Evolutionary conservation across 2,888 invertebrate genomes (phyloP), one percentile per base, ranked within the genome.

Genomic region (Campaea margaritaria): DNA sequence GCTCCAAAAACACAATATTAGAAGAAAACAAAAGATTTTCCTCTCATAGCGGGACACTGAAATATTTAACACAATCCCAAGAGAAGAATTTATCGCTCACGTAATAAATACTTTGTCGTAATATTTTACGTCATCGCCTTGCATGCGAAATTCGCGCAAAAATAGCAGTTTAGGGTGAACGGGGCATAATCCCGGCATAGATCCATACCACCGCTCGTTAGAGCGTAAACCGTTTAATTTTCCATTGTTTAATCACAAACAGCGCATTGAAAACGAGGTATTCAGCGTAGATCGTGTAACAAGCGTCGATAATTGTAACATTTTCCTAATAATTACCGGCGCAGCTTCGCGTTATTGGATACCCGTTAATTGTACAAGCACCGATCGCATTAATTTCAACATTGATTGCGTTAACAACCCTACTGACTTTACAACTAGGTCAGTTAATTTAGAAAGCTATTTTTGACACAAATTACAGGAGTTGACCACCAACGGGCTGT

Each of bases 171-270:
- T 54, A 68, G 58, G 44, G 53, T 44, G 47, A 62, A 63, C 58
- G 42, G 46, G 58, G 46, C 59, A 65, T 62, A 68, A 60, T 54
- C 65, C 56, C 59, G 34, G 58, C 62, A 66, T 69, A 71, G 63
- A 69, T 69, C 60, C 54, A 79, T 77, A 82, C 81, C 78, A 77
- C 73, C 76, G 83, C 78, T 82, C 85, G 80, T 84, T 87, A 84
- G 78, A 82, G 76, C 74, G 81, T 79, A 83, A 82, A 83, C 86
- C 81, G 85, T 86, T 87, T 83, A 85, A 87, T 87, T 68, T 87
- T 85, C 75, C 81, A 85, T 83, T 85, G 85, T 89, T 87, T 85
- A 81, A 83, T 81, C 75, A 75, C 82, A 82, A 86, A 84, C 80
- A 81, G 77, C 62, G 67, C 65, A 62, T 64, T 66, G 67, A 63